Base-by-base conservation (phyloP, 2,797 vertebrate genomes). In the Capromys pilorides region DNA sequence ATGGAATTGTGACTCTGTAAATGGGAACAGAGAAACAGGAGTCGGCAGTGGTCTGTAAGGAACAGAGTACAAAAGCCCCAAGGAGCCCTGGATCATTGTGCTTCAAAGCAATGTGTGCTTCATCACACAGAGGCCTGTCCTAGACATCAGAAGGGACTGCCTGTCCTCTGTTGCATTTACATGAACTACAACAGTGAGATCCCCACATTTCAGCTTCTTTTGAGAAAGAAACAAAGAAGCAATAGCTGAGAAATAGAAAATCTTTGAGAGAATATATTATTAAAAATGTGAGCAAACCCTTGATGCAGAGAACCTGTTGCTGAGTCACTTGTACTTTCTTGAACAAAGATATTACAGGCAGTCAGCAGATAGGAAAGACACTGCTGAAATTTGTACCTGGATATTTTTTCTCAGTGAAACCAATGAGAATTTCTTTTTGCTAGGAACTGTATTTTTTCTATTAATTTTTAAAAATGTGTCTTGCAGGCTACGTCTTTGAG, bases 311-410 rank as follows among this genome's bases (percentile, higher is more conserved):
- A 31, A 4, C 45, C 88, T 90, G 8, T 69, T 85, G 77, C 36
- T n/a, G 79, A 81, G 13, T 77, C 36, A 81, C 75, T 92, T 78
- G 66, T 61, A 93, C 85, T 94, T 83, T 67, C 84, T 62, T 84
- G 49, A 78, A 78, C 86, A 54, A 96, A 83, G 39, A 67, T 73
- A 84, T 57, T 77, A 64, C 3, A n/a, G 88, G 85, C 90, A 91
- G 64, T 85, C 64, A 66, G 8, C 66, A 71, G 49, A 82, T 54
- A 77, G 86, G 90, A 64, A 67, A 82, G 41, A 89, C 83, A 75
- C 49, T 57, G 21, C 51, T 81, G 39, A 73, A 77, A 66, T 89
- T 77, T 78, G 11, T 80, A 41, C 77, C 51, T 87, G 78, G 39
- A 75, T 67, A 91, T 45, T 71, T 67, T 67, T 51, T 31, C 49